Base-by-base conservation (phyloP, 2,888 invertebrate species). In the Lampropteryx suffumata region DNA sequence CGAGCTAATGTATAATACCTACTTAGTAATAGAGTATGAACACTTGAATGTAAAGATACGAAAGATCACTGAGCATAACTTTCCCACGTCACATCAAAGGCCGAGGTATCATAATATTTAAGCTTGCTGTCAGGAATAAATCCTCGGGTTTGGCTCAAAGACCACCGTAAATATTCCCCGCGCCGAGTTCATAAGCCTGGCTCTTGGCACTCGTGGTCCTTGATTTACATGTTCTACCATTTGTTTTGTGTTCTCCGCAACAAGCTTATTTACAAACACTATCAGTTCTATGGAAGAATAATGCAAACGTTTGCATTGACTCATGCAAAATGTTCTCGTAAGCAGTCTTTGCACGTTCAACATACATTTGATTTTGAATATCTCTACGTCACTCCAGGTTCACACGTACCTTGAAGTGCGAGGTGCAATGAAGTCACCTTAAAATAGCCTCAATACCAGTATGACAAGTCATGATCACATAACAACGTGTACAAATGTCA, bases 181-280 rank as follows among this genome's bases (percentile, higher is more conserved):
- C 50, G 50, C 52, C 34, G 55, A 56, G 59, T 57, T 57, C 59
- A 52, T 55, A 59, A 59, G 59, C 57, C 54, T 57, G 59, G 49
- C 24, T 55, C 54, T 62, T 59, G 62, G 62, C 62, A 62, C 55
- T 48, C 13, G 49, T 44, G 49, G 37, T 43, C 54, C 52, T 59
- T 56, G 57, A 58, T 62, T 57, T 59, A 62, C 59, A 62, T 59
- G 55, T 43, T 49, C 40, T 28, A 39, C 54, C 50, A 54, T 56
- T 57, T 44, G 50, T 55, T 51, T 48, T 44, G 48, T 51, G 34
- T 42, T 49, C 50, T 49, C 50, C 39, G 45, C 56, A 47, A 50
- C 29, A 41, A 48, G 44, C 54, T 57, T 51, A 59, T 62, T 62
- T 62, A 57, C 59, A 56, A 62, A 59, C 46, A 57, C 46, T 50